These are phyloP conservation scores for Bombus terrestris DNA, from an alignment of 1,140 invertebrate species.

Conservation along the genomic window DNA sequence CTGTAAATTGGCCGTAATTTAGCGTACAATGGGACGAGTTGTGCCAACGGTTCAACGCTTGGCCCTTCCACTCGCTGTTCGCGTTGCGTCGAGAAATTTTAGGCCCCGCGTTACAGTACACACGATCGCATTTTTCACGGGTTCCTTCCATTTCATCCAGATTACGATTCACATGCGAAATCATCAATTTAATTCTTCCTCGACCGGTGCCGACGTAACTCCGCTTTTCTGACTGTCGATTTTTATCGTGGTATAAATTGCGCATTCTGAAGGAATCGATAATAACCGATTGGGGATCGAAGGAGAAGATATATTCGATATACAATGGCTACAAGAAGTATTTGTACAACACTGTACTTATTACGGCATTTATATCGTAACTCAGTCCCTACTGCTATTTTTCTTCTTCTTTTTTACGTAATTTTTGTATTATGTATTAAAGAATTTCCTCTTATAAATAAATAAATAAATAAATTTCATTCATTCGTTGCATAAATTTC, in stretches of 20 bases:
- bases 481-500: too few species aligned
- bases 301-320: background rate
- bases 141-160: background rate
- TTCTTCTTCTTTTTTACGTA: too few species aligned
- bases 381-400: too few species aligned
- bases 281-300: background rate
- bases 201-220: background rate
- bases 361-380: too few species aligned
- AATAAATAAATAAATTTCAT: too few species aligned
- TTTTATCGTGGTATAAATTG: slow-evolving; percentile 12
- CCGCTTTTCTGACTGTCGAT: background rate
- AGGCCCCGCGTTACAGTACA: background rate
- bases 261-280: background rate
- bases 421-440: too few species aligned
- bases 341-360: too few species aligned
- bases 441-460: too few species aligned
- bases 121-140: background rate
- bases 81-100: slow-evolving; percentile 34
- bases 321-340: too few species aligned
- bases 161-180: slow-evolving; percentile 9
- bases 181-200: too few species aligned
- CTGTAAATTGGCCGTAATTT: slow-evolving; percentile 74
- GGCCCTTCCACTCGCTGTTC: slow-evolving; percentile 6
- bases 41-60: slow-evolving; percentile 39
- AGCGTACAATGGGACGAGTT: slow-evolving; percentile 70